Evolutionary conservation across 2,797 vertebrate species (phyloP), one percentile per base, ranked within the genome.

Genomic region (Megaceryle alcyon): DNA sequence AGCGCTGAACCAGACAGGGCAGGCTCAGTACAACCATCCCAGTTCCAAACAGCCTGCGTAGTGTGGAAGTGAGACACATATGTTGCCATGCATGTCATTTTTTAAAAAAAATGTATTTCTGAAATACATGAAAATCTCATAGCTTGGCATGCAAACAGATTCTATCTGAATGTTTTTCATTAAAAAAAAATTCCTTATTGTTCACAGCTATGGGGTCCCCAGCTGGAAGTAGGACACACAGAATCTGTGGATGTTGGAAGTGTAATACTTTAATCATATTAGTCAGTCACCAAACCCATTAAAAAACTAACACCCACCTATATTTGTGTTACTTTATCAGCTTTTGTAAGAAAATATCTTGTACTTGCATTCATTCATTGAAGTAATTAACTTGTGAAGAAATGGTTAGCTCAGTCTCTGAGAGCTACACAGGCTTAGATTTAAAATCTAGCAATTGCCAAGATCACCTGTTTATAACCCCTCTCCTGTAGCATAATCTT

Each of bases 401-500:
- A 72, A 65, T 51, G 14, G 12, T 85, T 78, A 85, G 3, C 16
- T 81, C 20, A 37, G 39, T 70, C 29, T 88, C 83, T 64, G 43
- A 90, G 33, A 66, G 16, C 9, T 65, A 18, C 4, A 4, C 0
- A 2, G 26, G 7, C 15, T 94, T 63, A 66, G 48, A 79, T 91
- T 59, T 79, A 76, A 91, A 96, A 88, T 63, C 35, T 37, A 72
- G 33, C 39, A 53, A 54, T 71, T 88, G 56, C 73, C 56, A 83
- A 83, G 29, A 94, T 33, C 73, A 92, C 66, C 86, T 90, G 23
- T 61, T 91, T 95, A 35, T 88, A 90, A 73, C 35, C 94, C 7
- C 18, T 83, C n/a, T 92, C 70, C 31, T 82, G 59, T 31, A 86
- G 66, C 51, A 85, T 66, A 92, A 79, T 82, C 59, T 91, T 96